Evolutionary conservation across 2,113 vertebrate genomes (phyloP).

Genomic region (Oostethus manadensis): DNA sequence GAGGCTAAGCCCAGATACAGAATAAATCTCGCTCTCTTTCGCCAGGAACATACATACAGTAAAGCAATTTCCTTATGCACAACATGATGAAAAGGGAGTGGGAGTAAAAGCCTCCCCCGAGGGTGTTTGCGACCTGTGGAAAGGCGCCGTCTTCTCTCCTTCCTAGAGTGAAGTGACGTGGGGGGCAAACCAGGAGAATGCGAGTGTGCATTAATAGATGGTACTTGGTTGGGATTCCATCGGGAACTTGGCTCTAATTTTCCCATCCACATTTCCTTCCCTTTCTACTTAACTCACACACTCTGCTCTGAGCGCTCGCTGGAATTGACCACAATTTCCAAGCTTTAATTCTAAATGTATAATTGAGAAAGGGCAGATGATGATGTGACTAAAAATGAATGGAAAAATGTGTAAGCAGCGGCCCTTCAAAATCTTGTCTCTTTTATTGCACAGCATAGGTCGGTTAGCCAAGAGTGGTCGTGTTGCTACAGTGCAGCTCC

Average conservation of each 20-base stretch:
- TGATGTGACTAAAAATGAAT: too few relatives aligned
- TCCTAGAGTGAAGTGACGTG: not conserved
- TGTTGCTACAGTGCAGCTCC: too few relatives aligned
- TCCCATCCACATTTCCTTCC: slow-evolving; percentile 22
- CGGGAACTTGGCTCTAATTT: slow-evolving; percentile 26
- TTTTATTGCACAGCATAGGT: too few relatives aligned
- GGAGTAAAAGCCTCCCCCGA: not conserved
- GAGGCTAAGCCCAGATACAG: slow-evolving; percentile 8
- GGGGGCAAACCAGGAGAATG: not conserved
- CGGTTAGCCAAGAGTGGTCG: too few relatives aligned
- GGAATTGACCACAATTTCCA: not conserved
- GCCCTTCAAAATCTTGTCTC: too few relatives aligned
- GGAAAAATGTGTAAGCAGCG: too few relatives aligned
- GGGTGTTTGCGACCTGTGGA: slow-evolving; percentile 18
- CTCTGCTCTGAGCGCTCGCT: slow-evolving; percentile 1
- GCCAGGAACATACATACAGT: slow-evolving; percentile 11
- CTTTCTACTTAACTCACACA: slow-evolving; percentile 23
- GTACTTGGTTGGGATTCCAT: slow-evolving; percentile 28
- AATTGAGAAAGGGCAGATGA: too few relatives aligned
- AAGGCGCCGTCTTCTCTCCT: slow-evolving; percentile 1
- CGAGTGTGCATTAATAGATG: slow-evolving; percentile 21
- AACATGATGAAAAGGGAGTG: slow-evolving; percentile 7
- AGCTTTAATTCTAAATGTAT: not conserved
- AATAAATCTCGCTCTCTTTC: not conserved
- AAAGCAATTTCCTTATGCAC: not conserved